These are phyloP conservation scores for Ectobius pallidus DNA, from an alignment of 2,888 invertebrate genomes.

Conservation along the genomic window DNA sequence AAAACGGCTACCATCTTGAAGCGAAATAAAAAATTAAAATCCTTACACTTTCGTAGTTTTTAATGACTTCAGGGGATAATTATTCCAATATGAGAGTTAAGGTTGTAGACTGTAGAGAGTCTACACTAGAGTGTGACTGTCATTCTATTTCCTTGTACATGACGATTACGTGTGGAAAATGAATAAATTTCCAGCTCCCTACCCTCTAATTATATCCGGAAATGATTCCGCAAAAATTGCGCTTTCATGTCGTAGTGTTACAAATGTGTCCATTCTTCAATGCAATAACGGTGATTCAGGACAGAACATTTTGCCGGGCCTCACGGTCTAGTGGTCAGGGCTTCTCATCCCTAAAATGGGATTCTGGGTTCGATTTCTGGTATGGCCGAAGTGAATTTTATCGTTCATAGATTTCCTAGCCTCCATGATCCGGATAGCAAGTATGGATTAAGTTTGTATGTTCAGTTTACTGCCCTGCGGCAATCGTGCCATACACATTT, in stretches of 20 bases:
- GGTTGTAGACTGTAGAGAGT: neutral
- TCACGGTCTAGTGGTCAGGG: too few relatives aligned
- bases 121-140: neutral
- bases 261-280: neutral
- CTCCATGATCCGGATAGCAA: neutral
- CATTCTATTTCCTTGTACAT: neutral
- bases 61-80: conserved; percentile 21
- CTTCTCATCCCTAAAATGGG: neutral
- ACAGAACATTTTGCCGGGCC: too few relatives aligned
- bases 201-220: neutral
- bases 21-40: too few relatives aligned
- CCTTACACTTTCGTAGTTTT: conserved; percentile 32
- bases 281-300: neutral
- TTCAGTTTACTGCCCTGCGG: neutral
- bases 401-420: neutral
- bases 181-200: too few relatives aligned
- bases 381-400: neutral
- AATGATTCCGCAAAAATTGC: neutral
- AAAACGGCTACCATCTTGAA: too few relatives aligned
- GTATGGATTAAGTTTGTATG: neutral
- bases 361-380: neutral
- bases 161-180: too few relatives aligned
- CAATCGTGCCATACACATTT: neutral
- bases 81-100: neutral
- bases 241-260: neutral